Base-by-base conservation (phyloP, 2,797 vertebrate species). In the Eleutherodactylus coqui region DNA sequence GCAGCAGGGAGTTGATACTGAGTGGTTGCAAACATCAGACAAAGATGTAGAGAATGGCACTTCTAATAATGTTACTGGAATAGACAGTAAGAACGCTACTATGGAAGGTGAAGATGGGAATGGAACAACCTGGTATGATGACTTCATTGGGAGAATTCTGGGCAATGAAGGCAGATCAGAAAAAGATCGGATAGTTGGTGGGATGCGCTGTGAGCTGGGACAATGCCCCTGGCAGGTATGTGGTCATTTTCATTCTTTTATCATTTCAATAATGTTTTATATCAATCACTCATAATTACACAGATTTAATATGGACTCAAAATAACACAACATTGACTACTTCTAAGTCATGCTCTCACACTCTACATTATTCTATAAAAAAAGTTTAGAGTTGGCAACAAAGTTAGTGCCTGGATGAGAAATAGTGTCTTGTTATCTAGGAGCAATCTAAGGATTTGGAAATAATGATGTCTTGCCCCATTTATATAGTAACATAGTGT, bases 181-280 rank as follows among this genome's bases (percentile, higher is more conserved):
- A 24, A 11, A 11, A 4, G 21, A n/a, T 55, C 86, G 86, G n/a
- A 87, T 87, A 70, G 77, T 87, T 55, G 87, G 53, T 41, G 58
- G n/a, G 79, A 75, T n/a, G 0, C 14, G 89, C 2, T 93, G 92
- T 70, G 88, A 41, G 4, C 78, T 36, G 9, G 92, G 92, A 5
- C 83, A 90, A 4, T 94, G 92, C 55, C 92, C 92, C 34, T 93
- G 91, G 92, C 92, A 93, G 92, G 92, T 92, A 89, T 38, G 41
- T 51, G 84, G 9, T n/a, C 21, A 13, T 17, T 43, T 24, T 27
- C 24, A 73, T 73, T 73, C 19, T 11, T 72, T 70, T 41, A 43
- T 13, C n/a, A n/a, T n/a, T n/a, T n/a, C 9, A 41, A n/a, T 5
- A 64, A 34, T 7, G 34, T 72, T 72, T 72, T 41, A 24, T 14